phyloP scores from a whole-genome alignment of 1,140 invertebrate genomes.

The Micrasema minimum region DNA sequence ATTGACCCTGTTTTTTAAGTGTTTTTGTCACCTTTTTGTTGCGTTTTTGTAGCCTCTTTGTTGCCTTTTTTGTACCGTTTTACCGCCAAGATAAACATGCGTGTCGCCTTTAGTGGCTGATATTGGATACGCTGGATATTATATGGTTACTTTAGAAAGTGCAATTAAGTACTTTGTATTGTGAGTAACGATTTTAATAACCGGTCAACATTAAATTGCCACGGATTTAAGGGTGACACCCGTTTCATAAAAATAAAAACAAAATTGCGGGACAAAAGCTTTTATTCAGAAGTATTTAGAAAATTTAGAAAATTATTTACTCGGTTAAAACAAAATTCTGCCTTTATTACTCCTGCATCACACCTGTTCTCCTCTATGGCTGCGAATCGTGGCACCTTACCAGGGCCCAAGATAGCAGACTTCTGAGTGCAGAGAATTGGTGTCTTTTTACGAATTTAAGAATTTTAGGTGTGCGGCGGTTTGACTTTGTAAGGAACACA shows the following conservation, averaged over 20 bases:
- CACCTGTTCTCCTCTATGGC: too few species aligned
- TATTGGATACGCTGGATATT: slow-evolving; percentile 48
- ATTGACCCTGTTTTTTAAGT: slow-evolving; percentile 15
- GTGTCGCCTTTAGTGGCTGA: slow-evolving; percentile 47
- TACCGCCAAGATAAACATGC: slow-evolving; percentile 46
- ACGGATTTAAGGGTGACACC: neutral
- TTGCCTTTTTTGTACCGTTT: too few species aligned
- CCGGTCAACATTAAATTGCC: slow-evolving; percentile 30
- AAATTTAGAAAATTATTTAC: too few species aligned
- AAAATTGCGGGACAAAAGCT: neutral
- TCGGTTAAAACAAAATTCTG: too few species aligned
- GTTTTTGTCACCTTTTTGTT: slow-evolving; percentile 29
- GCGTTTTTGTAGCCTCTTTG: too few species aligned
- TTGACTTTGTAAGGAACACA: too few species aligned
- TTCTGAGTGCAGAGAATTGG: too few species aligned
- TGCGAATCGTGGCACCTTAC: too few species aligned
- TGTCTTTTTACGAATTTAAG: neutral
- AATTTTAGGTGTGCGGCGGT: too few species aligned
- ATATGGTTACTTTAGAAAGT: slow-evolving; percentile 34
- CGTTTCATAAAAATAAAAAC: neutral
- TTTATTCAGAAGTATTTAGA: neutral
- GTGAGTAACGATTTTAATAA: slow-evolving; percentile 27
- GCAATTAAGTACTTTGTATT: slow-evolving; percentile 51
- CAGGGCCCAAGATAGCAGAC: too few species aligned
- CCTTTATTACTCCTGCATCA: too few species aligned